phyloP scores from a whole-genome alignment of 2,888 invertebrate species.

The Sialis fuliginosa region DNA sequence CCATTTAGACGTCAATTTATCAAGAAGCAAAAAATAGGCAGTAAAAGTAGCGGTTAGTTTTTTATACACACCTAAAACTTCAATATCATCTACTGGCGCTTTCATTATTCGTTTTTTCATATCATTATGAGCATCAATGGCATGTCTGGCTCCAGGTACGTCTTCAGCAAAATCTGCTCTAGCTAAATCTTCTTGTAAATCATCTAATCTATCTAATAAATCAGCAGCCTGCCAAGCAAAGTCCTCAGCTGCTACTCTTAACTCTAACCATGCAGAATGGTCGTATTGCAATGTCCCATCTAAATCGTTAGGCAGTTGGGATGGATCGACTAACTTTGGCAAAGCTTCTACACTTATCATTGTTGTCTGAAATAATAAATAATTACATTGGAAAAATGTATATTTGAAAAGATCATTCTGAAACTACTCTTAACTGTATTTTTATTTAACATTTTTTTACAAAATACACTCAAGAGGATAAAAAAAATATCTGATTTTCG shows the following conservation, averaged over 20 bases:
- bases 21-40: no score
- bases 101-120: conserved; percentile 88
- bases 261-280: conserved; percentile 94
- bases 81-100: conserved; percentile 85
- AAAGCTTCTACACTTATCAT: conserved; percentile 92
- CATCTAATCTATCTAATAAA: conserved; percentile 78
- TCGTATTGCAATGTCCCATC: conserved; percentile 90
- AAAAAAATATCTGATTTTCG: no score
- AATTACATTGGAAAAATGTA: conserved; percentile 5
- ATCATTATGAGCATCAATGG: conserved; percentile 83
- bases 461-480: no score
- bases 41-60: no score
- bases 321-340: conserved; percentile 79
- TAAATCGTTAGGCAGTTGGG: conserved; percentile 84
- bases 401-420: background rate
- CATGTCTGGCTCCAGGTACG: conserved; percentile 77
- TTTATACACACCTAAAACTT: conserved; percentile 57
- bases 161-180: conserved; percentile 91
- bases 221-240: conserved; percentile 94
- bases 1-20: no score
- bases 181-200: conserved; percentile 81
- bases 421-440: no score
- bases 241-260: conserved; percentile 84
- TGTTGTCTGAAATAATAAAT: conserved; percentile 56
- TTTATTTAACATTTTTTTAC: no score